Conservation (phyloP, 2,888 invertebrate species). For the Drosophila flavopinicola region DNA sequence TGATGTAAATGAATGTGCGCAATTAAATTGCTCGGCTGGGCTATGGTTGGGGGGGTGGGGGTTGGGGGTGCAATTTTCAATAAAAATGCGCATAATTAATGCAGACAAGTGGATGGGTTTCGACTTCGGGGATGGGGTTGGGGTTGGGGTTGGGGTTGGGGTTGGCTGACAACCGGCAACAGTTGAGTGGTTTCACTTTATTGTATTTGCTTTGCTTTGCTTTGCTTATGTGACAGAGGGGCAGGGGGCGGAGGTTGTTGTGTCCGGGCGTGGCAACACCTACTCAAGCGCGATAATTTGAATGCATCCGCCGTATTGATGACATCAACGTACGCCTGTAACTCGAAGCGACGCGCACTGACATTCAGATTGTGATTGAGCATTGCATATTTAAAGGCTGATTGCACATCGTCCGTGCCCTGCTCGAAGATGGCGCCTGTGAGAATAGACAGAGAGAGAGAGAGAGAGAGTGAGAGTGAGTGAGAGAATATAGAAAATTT, state of each 20-base stretch:
- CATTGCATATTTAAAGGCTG: slow-evolving; percentile 95
- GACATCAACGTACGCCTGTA: slow-evolving; percentile 95
- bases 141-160: neutral
- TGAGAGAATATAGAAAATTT: slow-evolving; percentile 73
- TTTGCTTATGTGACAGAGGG: slow-evolving; percentile 7
- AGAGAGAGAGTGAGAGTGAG: slow-evolving; percentile 68
- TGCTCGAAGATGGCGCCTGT: slow-evolving; percentile 96
- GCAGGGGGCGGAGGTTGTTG: slow-evolving; percentile 4
- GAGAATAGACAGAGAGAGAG: slow-evolving; percentile 14
- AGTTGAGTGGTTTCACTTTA: slow-evolving; percentile 46
- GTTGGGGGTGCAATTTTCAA: slow-evolving; percentile 63
- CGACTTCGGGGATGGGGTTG: neutral
- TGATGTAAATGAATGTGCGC: slow-evolving; percentile 65
- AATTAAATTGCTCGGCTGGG: slow-evolving; percentile 61
- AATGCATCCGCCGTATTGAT: slow-evolving; percentile 97
- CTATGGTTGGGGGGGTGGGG: neutral
- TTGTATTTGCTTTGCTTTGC: slow-evolving; percentile 37
- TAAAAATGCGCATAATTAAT: slow-evolving; percentile 77
- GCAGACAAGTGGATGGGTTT: slow-evolving; percentile 30
- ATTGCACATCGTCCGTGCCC: slow-evolving; percentile 95
- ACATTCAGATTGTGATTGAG: slow-evolving; percentile 94
- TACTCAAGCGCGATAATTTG: slow-evolving; percentile 95
- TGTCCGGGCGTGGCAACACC: slow-evolving; percentile 83
- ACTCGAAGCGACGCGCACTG: slow-evolving; percentile 91
- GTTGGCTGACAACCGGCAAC: slow-evolving; percentile 2